Conservation (phyloP, 2,113 vertebrate species). For the Todiramphus chloris region DNA sequence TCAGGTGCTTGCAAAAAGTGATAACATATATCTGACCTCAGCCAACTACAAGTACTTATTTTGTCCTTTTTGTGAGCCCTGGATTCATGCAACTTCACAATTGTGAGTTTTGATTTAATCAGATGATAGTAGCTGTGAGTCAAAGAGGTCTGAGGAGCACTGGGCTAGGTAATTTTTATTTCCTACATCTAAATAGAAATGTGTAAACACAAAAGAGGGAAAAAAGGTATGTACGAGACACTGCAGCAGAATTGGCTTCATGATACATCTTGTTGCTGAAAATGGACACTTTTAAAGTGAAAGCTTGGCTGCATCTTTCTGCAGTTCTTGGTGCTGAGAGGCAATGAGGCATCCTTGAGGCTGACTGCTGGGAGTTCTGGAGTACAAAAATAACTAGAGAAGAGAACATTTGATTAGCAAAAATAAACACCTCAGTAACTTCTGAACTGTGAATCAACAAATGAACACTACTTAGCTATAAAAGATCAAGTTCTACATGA, state of each 20-base stretch:
- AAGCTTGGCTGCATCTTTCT: not conserved
- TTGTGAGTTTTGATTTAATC: not conserved
- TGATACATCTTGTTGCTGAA: not conserved
- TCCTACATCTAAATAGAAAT: not conserved
- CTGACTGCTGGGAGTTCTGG: not conserved
- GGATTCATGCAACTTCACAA: not conserved
- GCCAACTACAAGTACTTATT: not conserved
- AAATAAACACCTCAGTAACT: slow-evolving; percentile 42
- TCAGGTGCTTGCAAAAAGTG: not conserved
- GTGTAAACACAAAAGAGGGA: not conserved
- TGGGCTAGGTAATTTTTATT: not conserved
- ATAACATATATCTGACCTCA: not conserved
- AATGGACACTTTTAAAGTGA: not conserved
- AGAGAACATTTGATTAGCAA: slow-evolving; percentile 1
- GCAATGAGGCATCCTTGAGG: not conserved
- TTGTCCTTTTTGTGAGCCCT: not conserved
- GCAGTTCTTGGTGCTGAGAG: not conserved
- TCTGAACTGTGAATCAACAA: slow-evolving; percentile 53
- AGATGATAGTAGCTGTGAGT: not conserved
- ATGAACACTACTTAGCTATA: slow-evolving; percentile 20
- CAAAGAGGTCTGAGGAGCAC: not conserved
- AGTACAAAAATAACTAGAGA: slow-evolving; percentile 13
- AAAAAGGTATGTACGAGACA: not conserved
- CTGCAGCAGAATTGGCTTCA: not conserved
- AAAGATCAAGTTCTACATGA: slow-evolving; percentile 18